A percentile compares a stretch with the other conserved stretches of the same genome.
These are phyloP conservation scores for Bradypodion ventrale DNA, from an alignment of 2,797 vertebrate genomes.

Conservation along the genomic window DNA sequence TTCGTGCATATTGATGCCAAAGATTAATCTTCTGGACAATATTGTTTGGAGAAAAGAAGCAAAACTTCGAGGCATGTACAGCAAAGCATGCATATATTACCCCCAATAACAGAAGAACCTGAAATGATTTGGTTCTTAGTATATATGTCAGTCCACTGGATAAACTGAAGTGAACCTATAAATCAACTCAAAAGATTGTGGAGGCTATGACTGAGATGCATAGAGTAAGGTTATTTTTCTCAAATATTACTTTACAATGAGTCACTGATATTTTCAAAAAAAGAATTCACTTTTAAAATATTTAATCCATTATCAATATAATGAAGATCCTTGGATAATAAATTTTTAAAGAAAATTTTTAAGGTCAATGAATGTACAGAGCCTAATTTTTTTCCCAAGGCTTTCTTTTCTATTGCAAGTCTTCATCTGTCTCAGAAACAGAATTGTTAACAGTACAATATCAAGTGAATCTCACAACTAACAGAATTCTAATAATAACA, in stretches of 20 bases:
- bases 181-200: constrained; percentile 32
- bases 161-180: constrained; percentile 29
- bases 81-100: constrained; percentile 20
- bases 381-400: neutral
- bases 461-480: neutral
- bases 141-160: constrained; percentile 48
- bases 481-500: constrained; percentile 9
- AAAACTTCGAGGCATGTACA: constrained; percentile 36
- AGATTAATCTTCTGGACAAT: constrained; percentile 27
- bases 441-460: neutral
- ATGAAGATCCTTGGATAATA: constrained; percentile 39
- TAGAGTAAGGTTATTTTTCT: constrained; percentile 55
- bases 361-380: neutral
- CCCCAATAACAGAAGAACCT: constrained; percentile 31
- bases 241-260: constrained; percentile 51
- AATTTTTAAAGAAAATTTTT: constrained; percentile 28
- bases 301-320: constrained; percentile 44
- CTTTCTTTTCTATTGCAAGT: neutral
- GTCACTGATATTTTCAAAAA: constrained; percentile 43
- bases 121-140: constrained; percentile 37
- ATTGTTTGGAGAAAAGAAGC: constrained; percentile 27
- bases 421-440: neutral
- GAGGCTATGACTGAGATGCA: constrained; percentile 35
- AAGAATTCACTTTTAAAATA: constrained; percentile 43
- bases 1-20: constrained; percentile 1